Evolutionary conservation across 2,797 vertebrate species (phyloP), one percentile per base, ranked within the genome.

Genomic region (Ataeniobius toweri): DNA sequence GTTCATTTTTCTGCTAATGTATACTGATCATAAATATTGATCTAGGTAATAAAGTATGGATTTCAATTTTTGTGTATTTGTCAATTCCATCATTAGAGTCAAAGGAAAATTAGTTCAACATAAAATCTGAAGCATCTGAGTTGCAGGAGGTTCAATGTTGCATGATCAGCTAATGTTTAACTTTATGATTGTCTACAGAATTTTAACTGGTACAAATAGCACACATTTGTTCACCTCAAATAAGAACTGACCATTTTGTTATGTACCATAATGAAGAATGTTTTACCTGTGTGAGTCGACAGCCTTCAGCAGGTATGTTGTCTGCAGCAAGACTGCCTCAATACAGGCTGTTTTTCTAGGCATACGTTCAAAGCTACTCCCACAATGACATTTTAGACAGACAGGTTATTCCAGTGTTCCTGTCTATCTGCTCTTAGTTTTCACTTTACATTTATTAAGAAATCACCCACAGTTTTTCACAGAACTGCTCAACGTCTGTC

Each of bases 331-430:
- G 0, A 28, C 48, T 61, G 12, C 10, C 22, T 20, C 13, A 3
- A 72, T 24, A 68, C 58, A 28, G 1, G 0, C 3, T 50, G 0
- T 0, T 26, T 0, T 28, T 3, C 20, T 31, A 50, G 10, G 8
- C 9, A 13, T 0, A 8, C 26, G 68, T 36, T 22, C 24, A 9
- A 75, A 63, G 78, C 51, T 76, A 74, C 74, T 73, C 74, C 74
- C 59, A 76, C 50, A 16, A 28, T 14, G 20, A 20, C 51, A 6
- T 56, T 18, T 20, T 13, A 36, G 41, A 56, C 20, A 9, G 26
- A 79, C 74, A 0, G 1, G 69, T 41, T 65, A 0, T 18, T 76
- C 69, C 22, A 0, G 59, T 3, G 14, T 61, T 59, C 0, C 22
- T 5, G 26, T 4, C 55, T 46, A 9, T 16, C 58, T 12, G 9